These are phyloP conservation scores for Dysdera silvatica DNA, from an alignment of 1,140 invertebrate genomes.

Conservation along the genomic window DNA sequence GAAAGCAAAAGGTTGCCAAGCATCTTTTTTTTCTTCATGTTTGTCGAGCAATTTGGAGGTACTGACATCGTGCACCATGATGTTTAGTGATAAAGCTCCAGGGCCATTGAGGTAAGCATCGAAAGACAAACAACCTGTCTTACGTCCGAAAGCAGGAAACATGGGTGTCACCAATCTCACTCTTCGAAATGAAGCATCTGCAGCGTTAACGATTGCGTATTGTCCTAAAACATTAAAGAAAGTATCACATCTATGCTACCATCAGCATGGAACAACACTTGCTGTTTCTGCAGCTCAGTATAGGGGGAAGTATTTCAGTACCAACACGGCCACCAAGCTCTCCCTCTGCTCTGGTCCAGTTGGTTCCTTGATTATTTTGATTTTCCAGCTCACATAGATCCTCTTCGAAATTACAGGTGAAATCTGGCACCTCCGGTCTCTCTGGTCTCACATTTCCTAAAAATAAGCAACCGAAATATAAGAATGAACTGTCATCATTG, in stretches of 20 bases:
- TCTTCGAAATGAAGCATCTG: conserved; percentile 19
- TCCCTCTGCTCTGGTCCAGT: conserved; percentile 7
- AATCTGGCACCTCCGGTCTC: conserved; percentile 23
- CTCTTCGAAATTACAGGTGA: conserved; percentile 20
- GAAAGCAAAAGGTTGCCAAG: conserved; percentile 9
- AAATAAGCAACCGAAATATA: neutral
- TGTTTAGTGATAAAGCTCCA: conserved; percentile 10
- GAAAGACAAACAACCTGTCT: conserved; percentile 18
- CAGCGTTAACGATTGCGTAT: conserved; percentile 10
- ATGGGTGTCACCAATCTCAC: conserved; percentile 11
- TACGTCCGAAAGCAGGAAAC: conserved; percentile 10
- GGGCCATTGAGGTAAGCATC: conserved; percentile 16
- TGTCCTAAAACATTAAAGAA: conserved; percentile 1
- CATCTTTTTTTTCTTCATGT: conserved; percentile 10
- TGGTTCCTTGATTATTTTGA: conserved; percentile 1
- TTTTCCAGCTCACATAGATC: conserved; percentile 17
- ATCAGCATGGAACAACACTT: no score
- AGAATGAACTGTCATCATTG: neutral
- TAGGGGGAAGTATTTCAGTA: neutral
- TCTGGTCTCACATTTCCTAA: conserved; percentile 15
- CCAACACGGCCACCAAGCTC: conserved; percentile 10
- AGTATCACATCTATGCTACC: no score
- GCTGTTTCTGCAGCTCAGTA: no score
- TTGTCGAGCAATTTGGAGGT: conserved; percentile 12
- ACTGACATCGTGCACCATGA: conserved; percentile 7